Percentiles rank a stretch among this genome's conserved stretches.
These are phyloP conservation scores for Alcedo atthis DNA, from an alignment of 2,797 vertebrate genomes.

Conservation along the genomic window DNA sequence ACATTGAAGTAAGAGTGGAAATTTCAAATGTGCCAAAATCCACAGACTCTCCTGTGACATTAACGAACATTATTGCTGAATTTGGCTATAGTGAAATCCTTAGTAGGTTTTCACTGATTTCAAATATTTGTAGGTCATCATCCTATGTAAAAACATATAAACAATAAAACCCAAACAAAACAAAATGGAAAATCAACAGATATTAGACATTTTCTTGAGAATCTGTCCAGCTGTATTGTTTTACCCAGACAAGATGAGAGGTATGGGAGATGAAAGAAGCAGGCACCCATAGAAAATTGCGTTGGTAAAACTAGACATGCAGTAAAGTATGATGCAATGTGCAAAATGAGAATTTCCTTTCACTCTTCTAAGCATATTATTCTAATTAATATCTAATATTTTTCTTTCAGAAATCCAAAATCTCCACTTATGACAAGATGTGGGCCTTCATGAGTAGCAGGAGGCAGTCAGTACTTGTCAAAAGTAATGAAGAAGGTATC, in stretches of 20 bases:
- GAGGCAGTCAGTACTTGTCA: slow-evolving; percentile 94
- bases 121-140: not conserved
- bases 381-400: not conserved
- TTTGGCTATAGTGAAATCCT: not conserved
- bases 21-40: not conserved
- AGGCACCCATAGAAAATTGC: not conserved
- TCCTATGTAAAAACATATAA: not conserved
- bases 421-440: slow-evolving; percentile 99
- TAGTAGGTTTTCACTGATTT: not conserved
- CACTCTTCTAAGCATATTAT: not conserved
- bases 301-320: not conserved
- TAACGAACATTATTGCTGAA: not conserved
- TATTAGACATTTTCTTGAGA: not conserved
- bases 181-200: not conserved
- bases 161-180: not conserved
- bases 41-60: not conserved
- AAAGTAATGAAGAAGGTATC: slow-evolving; percentile 95
- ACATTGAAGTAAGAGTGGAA: not conserved
- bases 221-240: not conserved
- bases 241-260: not conserved
- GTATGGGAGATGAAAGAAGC: not conserved
- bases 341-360: not conserved
- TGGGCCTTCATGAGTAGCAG: slow-evolving; percentile 99
- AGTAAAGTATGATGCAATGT: fast-evolving
- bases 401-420: slow-evolving; percentile 94